Percentiles rank a stretch among this genome's conserved stretches.
These are phyloP conservation scores for Dusona sp. DNA, from an alignment of 2,888 invertebrate species.

Conservation along the genomic window DNA sequence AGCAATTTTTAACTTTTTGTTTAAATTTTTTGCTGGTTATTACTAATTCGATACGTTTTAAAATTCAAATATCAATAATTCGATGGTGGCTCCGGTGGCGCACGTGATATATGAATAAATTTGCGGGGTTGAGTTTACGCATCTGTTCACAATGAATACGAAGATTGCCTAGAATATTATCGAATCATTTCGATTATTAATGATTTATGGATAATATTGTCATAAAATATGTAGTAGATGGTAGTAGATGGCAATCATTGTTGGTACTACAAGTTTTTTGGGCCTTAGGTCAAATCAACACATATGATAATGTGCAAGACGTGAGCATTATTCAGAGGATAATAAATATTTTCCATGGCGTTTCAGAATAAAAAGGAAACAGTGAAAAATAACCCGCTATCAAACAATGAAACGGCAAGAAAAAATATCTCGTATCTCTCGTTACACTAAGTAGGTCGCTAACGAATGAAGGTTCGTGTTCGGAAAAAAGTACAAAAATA, in stretches of 20 bases:
- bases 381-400: neutral
- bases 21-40: neutral
- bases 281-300: neutral
- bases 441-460: neutral
- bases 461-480: neutral
- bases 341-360: neutral
- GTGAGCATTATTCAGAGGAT: neutral
- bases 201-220: neutral
- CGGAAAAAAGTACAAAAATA: neutral
- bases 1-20: neutral
- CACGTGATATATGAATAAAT: neutral
- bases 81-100: neutral
- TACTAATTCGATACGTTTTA: neutral
- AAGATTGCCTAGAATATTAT: neutral
- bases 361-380: neutral
- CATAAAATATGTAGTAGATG: neutral
- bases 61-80: neutral
- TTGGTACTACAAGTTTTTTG: neutral
- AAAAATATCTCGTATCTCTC: neutral
- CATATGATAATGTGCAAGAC: neutral
- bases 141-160: neutral
- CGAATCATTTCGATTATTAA: neutral
- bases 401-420: neutral
- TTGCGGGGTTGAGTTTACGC: neutral
- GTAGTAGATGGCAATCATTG: neutral